A percentile compares a stretch with the other conserved stretches of the same genome.
Evolutionary conservation across 2,888 invertebrate species (phyloP).

Genomic region (Caenorhabditis macrosperma): DNA sequence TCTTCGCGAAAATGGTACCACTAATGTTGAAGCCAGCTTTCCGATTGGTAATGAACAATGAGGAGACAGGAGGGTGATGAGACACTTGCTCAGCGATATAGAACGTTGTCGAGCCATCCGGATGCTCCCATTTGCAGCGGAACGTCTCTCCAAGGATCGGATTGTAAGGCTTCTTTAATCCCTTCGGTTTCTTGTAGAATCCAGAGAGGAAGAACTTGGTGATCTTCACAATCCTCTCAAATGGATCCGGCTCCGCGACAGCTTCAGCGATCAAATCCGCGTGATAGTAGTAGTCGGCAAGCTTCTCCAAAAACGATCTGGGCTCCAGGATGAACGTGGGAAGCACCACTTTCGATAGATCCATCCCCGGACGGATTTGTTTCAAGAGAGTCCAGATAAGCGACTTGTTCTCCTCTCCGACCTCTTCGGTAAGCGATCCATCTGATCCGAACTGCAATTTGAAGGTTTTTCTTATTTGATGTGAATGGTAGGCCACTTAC

Average conservation of each 20-base stretch:
- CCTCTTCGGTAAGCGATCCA: constrained; percentile 88
- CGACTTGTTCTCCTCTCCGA: constrained; percentile 95
- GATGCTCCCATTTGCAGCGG: constrained; percentile 91
- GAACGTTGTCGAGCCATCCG: constrained; percentile 89
- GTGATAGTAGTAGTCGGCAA: constrained; percentile 98
- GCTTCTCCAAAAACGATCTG: constrained; percentile 98
- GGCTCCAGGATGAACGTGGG: constrained; percentile 98
- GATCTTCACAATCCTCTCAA: constrained; percentile 87
- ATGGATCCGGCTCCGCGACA: constrained; percentile 88
- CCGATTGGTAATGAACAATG: constrained; percentile 96
- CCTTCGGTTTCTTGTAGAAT: constrained; percentile 97
- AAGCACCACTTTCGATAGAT: constrained; percentile 92
- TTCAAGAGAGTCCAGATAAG: constrained; percentile 94
- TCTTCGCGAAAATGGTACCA: constrained; percentile 92
- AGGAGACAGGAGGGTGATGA: constrained; percentile 98
- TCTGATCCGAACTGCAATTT: constrained; percentile 79
- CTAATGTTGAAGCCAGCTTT: constrained; percentile 93
- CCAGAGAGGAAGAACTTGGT: constrained; percentile 94
- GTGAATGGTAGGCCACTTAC: constrained; percentile 54
- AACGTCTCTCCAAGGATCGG: constrained; percentile 97
- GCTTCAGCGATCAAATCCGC: constrained; percentile 88
- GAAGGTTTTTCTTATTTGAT: not conserved
- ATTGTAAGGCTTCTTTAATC: constrained; percentile 99
- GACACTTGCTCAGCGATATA: constrained; percentile 97
- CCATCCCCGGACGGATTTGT: constrained; percentile 96